phyloP scores from a whole-genome alignment of 2,888 invertebrate species.

The Allygus modestus region DNA sequence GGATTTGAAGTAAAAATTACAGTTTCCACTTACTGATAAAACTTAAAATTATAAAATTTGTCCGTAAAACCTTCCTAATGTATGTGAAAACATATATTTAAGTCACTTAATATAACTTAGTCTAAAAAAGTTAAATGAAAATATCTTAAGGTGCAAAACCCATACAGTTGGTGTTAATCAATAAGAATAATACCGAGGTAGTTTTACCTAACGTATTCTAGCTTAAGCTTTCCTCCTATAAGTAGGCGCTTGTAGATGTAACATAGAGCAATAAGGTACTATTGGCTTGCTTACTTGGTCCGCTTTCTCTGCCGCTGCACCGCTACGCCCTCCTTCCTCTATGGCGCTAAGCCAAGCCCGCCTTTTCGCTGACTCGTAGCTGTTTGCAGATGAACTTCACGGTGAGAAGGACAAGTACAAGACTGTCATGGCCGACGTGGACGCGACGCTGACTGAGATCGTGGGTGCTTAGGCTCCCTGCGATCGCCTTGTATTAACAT shows the following conservation, averaged over 20 bases:
- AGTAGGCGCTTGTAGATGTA: conserved; percentile 14
- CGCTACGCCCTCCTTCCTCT: conserved; percentile 36
- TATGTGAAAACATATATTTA: too few species aligned
- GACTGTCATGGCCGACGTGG: conserved; percentile 85
- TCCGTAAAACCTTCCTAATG: too few species aligned
- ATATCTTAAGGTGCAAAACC: too few species aligned
- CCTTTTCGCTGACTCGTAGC: conserved; percentile 43
- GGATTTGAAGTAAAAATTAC: too few species aligned
- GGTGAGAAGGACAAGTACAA: conserved; percentile 90
- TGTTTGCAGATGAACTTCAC: conserved; percentile 88
- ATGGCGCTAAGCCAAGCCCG: not conserved
- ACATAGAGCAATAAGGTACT: conserved; percentile 56
- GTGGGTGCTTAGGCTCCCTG: conserved; percentile 80
- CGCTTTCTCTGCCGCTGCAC: not conserved
- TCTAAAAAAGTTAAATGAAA: too few species aligned
- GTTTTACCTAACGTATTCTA: not conserved
- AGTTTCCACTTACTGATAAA: too few species aligned
- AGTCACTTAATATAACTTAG: too few species aligned
- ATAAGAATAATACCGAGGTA: too few species aligned
- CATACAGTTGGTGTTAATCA: too few species aligned
- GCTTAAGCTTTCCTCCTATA: not conserved
- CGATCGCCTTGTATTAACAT: conserved; percentile 45
- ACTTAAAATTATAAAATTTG: too few species aligned
- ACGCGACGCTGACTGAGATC: conserved; percentile 85
- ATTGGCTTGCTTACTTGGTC: conserved; percentile 35